Conservation (phyloP, 2,113 vertebrate species). For the Anseranas semipalmata region DNA sequence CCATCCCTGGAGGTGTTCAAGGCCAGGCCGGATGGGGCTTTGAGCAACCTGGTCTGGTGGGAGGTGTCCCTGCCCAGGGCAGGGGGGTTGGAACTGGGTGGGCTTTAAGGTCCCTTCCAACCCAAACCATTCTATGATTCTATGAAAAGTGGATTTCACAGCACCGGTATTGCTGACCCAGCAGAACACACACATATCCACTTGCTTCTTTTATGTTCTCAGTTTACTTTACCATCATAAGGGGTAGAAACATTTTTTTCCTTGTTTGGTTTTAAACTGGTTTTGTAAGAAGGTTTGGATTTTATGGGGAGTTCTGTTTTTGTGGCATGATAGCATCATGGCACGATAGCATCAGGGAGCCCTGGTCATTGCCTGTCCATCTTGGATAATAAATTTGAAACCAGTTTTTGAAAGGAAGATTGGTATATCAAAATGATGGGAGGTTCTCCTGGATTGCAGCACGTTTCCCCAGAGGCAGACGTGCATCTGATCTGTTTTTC, state of each 20-base stretch:
- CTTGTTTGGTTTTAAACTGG: background rate
- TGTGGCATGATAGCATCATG: background rate
- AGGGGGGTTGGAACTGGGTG: background rate
- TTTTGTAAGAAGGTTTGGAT: background rate
- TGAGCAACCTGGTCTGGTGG: background rate
- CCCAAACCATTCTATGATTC: background rate
- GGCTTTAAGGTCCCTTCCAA: background rate
- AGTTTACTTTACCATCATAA: background rate
- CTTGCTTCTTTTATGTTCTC: background rate
- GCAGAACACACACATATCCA: background rate
- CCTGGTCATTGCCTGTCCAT: background rate
- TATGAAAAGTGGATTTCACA: background rate
- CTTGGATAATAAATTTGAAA: background rate
- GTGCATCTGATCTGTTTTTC: constrained; percentile 21
- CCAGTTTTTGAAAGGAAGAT: background rate
- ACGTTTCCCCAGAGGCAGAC: background rate
- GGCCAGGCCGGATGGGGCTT: background rate
- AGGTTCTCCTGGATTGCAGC: background rate
- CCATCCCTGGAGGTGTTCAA: background rate
- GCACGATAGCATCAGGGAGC: background rate
- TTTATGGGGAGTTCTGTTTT: background rate
- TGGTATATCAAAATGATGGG: background rate
- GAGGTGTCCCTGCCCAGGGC: background rate
- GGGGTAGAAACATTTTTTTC: background rate
- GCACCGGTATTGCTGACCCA: background rate